These are phyloP conservation scores for Drosophila sucinea DNA, from an alignment of 1,140 invertebrate genomes.

Conservation along the genomic window DNA sequence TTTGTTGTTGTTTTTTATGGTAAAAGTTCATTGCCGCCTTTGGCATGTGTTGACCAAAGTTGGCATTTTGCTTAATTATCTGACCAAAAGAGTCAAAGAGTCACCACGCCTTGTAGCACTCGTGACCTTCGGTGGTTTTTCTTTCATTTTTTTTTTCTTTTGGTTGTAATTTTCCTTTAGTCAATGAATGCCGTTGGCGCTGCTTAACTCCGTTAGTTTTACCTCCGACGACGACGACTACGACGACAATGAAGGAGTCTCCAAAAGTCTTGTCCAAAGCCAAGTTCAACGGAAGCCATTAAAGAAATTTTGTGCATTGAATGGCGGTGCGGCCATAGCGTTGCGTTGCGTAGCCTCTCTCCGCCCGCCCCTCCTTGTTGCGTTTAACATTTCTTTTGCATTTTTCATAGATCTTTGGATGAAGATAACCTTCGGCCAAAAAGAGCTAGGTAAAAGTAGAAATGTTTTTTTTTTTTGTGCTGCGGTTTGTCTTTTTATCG, in stretches of 20 bases:
- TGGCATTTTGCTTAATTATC: slow-evolving; percentile 52
- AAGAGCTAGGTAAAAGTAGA: slow-evolving; percentile 50
- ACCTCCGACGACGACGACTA: slow-evolving; percentile 8
- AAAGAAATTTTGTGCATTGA: slow-evolving; percentile 48
- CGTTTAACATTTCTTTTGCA: slow-evolving; percentile 64
- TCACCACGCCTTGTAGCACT: slow-evolving; percentile 63
- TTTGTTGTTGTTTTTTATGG: not conserved
- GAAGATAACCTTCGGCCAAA: slow-evolving; percentile 57
- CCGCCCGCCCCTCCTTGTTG: not conserved
- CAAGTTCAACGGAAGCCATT: slow-evolving; percentile 74
- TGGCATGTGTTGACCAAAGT: slow-evolving; percentile 42
- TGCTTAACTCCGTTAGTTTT: slow-evolving; percentile 17
- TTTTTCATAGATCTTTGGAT: slow-evolving; percentile 60
- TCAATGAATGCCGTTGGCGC: slow-evolving; percentile 6
- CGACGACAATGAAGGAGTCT: slow-evolving; percentile 4
- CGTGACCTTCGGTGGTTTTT: slow-evolving; percentile 60
- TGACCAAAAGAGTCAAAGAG: slow-evolving; percentile 55
- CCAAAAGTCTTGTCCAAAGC: slow-evolving; percentile 26
- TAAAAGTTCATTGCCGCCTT: slow-evolving; percentile 64
- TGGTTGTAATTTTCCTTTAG: not conserved
- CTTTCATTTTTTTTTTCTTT: slow-evolving; percentile 18
- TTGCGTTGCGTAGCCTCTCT: not conserved
- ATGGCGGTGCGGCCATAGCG: not conserved
- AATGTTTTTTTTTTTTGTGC: slow-evolving; percentile 16
- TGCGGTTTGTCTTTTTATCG: slow-evolving; percentile 43